Evolutionary conservation across 2,888 invertebrate genomes (phyloP).

Genomic region (Incurvaria masculella): DNA sequence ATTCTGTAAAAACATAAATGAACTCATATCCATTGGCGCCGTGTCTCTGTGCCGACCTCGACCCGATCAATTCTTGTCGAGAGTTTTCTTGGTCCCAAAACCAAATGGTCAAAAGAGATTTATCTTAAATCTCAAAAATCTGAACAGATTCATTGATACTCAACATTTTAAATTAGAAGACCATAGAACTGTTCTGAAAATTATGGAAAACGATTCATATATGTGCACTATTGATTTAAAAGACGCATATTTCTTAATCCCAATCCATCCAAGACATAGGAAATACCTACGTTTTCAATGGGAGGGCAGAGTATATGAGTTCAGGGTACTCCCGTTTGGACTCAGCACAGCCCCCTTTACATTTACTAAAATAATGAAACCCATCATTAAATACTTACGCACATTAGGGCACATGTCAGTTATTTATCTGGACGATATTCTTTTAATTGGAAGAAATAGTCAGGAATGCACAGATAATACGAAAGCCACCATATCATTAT

Average conservation of each 20-base stretch:
- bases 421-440: too few species aligned
- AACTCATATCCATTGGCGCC: too few species aligned
- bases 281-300: not conserved
- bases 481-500: too few species aligned
- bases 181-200: not conserved
- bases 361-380: not conserved
- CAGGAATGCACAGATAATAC: too few species aligned
- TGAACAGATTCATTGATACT: not conserved
- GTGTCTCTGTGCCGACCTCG: not conserved
- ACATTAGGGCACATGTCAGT: too few species aligned
- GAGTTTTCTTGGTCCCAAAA: not conserved
- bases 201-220: not conserved
- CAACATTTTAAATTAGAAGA: not conserved
- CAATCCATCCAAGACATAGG: not conserved
- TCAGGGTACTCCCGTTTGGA: not conserved
- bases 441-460: too few species aligned
- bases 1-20: not conserved
- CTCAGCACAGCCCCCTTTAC: not conserved
- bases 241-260: not conserved
- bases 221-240: not conserved
- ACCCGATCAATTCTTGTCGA: not conserved
- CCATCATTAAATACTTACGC: too few species aligned
- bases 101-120: not conserved
- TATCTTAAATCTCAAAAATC: not conserved
- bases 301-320: not conserved